Evolutionary conservation across 2,113 vertebrate genomes (phyloP), one percentile per base, ranked within the genome.

Genomic region (Oryzias curvinotus): DNA sequence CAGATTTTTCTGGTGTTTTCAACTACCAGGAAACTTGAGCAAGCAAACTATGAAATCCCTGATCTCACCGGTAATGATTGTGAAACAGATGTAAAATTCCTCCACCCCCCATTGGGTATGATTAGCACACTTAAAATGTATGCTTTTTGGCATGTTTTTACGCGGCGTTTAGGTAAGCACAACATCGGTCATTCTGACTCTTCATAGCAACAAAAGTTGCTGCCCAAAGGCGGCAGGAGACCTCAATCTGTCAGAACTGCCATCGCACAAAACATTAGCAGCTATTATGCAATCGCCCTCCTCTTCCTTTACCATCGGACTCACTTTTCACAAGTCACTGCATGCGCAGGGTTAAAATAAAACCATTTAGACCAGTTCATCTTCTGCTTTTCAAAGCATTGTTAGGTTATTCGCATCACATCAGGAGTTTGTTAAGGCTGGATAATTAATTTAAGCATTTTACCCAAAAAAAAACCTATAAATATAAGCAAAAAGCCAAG

Each of bases 221-320:
- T 89, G 71, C 84, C 78, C 62, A 49, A 72, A 61, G 85, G 84
- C 86, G 84, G 80, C 64, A 78, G 78, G 55, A 85, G 83, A 86
- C 85, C 91, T 89, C 90, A 91, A 90, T 91, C 90, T 91, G 88
- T 89, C 88, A 87, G 56, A 57, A 52, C 44, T 42, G 15, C 71
- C 81, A 52, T 3, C 50, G 54, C 49, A 70, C 41, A 50, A 26
- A 61, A 21, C 36, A 23, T 74, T 73, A 7, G 7, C 78, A 75
- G 80, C 68, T 66, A 62, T 75, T 77, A 78, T 43, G 52, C 61
- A 69, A 51, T 36, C 18, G 26, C 62, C 75, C 69, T 62, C 57
- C 57, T 76, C 36, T 43, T 56, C 46, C 67, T 68, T 59, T 58
- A 48, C 71, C 73, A 75, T 44, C 16, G 48, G 56, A 52, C 25